phyloP scores from a whole-genome alignment of 2,888 invertebrate species.

The Ptychoptera contaminata region DNA sequence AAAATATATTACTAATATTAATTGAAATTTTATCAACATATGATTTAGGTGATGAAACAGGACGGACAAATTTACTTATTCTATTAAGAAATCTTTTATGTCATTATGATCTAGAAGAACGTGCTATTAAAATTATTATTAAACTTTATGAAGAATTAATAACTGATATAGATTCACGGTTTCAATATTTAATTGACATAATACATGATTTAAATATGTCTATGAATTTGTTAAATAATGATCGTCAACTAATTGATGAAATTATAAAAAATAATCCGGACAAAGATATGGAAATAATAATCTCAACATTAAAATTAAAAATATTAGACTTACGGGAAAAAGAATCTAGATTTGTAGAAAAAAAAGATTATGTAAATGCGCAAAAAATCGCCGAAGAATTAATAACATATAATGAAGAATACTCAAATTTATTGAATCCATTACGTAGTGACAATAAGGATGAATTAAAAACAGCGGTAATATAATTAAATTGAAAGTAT shows the following conservation, averaged over 20 bases:
- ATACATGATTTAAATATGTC: conserved; percentile 40
- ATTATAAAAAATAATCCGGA: conserved; percentile 33
- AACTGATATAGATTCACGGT: conserved; percentile 29
- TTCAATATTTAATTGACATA: conserved; percentile 37
- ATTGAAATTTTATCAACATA: conserved; percentile 38
- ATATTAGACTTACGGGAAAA: conserved; percentile 40
- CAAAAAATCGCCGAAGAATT: conserved; percentile 37
- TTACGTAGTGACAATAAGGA: conserved; percentile 14
- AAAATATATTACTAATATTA: conserved; percentile 38
- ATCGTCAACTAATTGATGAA: conserved; percentile 25
- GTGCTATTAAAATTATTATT: conserved; percentile 28
- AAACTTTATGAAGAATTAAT: conserved; percentile 30
- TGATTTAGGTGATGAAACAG: conserved; percentile 50
- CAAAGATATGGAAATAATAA: conserved; percentile 29
- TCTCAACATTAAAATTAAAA: conserved; percentile 39
- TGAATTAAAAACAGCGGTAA: too few species aligned
- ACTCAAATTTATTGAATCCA: conserved; percentile 21
- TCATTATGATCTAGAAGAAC: conserved; percentile 28
- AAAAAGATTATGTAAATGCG: conserved; percentile 40
- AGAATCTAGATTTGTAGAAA: conserved; percentile 37
- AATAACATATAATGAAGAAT: conserved; percentile 22
- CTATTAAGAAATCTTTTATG: conserved; percentile 38
- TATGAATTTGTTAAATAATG: conserved; percentile 22
- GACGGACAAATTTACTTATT: conserved; percentile 35
- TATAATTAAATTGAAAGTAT: too few species aligned